Conservation (phyloP, 2,113 vertebrate genomes). For the Toxostoma redivivum region DNA sequence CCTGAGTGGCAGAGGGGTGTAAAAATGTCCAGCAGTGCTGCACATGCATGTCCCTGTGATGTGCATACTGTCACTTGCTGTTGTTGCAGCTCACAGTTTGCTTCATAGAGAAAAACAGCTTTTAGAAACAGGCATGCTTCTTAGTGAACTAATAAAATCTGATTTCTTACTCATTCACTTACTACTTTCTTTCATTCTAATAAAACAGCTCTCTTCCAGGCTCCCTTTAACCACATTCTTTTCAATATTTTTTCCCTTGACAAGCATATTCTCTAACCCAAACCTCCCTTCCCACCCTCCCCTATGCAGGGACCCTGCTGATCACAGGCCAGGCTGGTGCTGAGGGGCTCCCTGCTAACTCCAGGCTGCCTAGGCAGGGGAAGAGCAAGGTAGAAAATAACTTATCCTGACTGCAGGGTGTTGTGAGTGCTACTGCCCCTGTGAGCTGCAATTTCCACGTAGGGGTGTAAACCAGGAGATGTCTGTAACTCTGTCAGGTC, state of each 20-base stretch:
- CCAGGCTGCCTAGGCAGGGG: neutral
- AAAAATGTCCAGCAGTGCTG: neutral
- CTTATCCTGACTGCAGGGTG: neutral
- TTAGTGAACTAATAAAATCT: neutral
- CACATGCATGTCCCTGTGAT: neutral
- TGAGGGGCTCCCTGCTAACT: neutral
- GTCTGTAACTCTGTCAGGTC: neutral
- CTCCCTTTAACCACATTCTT: neutral
- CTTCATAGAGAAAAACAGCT: neutral
- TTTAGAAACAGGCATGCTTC: neutral
- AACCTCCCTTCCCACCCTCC: neutral
- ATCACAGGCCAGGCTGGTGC: neutral
- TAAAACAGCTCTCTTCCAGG: neutral
- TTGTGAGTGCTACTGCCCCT: accelerated
- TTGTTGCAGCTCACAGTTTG: neutral
- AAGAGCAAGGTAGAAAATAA: neutral
- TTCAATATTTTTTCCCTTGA: neutral
- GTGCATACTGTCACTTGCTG: accelerated
- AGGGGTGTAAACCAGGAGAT: neutral
- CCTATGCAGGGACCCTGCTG: neutral
- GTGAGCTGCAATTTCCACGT: neutral
- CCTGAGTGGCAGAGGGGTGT: neutral
- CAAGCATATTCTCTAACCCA: neutral
- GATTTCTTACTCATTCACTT: neutral
- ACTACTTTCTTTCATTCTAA: neutral